These are phyloP conservation scores for Discoglossus pictus DNA, from an alignment of 2,797 vertebrate genomes.

Conservation along the genomic window DNA sequence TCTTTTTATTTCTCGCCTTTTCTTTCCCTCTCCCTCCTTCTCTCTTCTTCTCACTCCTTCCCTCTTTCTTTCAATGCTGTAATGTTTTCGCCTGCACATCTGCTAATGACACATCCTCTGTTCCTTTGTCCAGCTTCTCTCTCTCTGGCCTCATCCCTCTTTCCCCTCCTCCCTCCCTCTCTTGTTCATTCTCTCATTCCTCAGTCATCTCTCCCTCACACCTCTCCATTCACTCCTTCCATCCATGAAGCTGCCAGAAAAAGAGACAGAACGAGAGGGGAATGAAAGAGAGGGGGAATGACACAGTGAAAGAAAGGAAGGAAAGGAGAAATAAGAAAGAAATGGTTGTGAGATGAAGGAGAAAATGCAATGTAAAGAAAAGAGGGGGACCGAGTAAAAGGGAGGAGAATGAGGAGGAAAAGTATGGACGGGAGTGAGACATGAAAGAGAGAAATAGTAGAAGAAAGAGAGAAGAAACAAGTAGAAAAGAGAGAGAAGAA, in stretches of 20 bases:
- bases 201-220: slow-evolving; percentile 43
- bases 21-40: neutral
- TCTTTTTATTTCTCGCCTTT: no score
- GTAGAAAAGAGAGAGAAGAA: no score
- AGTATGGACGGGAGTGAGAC: no score
- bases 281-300: neutral
- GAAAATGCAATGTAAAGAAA: neutral
- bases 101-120: slow-evolving; percentile 40
- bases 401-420: no score
- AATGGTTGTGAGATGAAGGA: neutral
- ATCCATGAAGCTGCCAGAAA: neutral
- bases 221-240: slow-evolving; percentile 43
- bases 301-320: neutral
- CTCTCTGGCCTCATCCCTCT: neutral
- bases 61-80: slow-evolving; percentile 30
- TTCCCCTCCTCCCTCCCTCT: slow-evolving; percentile 39
- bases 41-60: neutral
- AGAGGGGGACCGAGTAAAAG: no score
- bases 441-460: no score
- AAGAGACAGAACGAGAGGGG: neutral
- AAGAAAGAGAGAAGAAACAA: neutral
- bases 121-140: slow-evolving; percentile 28
- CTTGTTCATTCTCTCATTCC: slow-evolving; percentile 36
- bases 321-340: neutral
- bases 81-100: slow-evolving; percentile 44